Conservation (phyloP, 1,140 invertebrate genomes). For the Uloborus diversus region DNA sequence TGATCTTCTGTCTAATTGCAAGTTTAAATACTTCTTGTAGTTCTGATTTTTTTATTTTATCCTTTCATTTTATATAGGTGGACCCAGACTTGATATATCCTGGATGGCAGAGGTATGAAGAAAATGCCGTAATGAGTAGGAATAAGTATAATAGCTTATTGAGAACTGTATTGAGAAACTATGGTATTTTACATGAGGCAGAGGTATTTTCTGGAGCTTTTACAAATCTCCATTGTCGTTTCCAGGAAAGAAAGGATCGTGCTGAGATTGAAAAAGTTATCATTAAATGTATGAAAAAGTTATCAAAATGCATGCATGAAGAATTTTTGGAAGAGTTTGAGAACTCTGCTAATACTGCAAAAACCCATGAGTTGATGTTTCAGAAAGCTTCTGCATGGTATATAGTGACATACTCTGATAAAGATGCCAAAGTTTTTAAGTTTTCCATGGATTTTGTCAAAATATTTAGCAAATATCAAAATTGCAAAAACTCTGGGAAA, state of each 20-base stretch:
- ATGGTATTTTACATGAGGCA: conserved; percentile 39
- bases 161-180: conserved; percentile 25
- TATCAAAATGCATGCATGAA: conserved; percentile 14
- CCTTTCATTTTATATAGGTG: no score
- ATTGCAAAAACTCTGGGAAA: neutral
- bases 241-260: conserved; percentile 30
- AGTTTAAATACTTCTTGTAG: no score
- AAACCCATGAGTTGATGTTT: neutral
- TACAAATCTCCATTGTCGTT: conserved; percentile 25
- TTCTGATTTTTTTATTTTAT: no score
- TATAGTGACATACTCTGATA: conserved; percentile 29
- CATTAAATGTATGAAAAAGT: conserved; percentile 5
- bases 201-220: conserved; percentile 44
- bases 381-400: conserved; percentile 55
- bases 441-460: conserved; percentile 48
- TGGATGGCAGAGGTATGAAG: conserved; percentile 56
- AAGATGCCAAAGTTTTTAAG: conserved; percentile 18
- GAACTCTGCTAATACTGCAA: neutral
- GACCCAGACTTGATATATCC: conserved; percentile 43
- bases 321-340: conserved; percentile 47
- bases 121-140: conserved; percentile 26
- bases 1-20: no score
- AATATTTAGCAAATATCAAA: conserved; percentile 36
- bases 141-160: conserved; percentile 31
- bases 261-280: conserved; percentile 42